A percentile compares a stretch with the other conserved stretches of the same genome.
Evolutionary conservation across 2,797 vertebrate genomes (phyloP).

Genomic region (Toxotes lorentzi): DNA sequence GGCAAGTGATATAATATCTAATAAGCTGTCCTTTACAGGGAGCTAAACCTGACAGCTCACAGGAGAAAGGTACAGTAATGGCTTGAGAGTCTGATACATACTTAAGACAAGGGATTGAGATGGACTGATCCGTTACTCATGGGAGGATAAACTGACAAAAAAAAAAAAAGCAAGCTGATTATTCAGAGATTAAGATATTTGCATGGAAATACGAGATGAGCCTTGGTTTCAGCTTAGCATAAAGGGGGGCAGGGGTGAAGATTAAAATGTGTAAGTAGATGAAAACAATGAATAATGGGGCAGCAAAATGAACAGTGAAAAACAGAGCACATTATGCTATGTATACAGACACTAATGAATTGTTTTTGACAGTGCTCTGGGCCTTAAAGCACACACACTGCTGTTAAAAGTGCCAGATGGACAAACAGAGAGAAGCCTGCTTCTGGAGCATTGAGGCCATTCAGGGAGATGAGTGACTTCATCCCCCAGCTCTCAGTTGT

Average conservation of each 20-base stretch:
- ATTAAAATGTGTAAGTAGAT: constrained; percentile 60
- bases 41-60: constrained; percentile 24
- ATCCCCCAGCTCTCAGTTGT: constrained; percentile 61
- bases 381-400: constrained; percentile 35
- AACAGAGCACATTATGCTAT: constrained; percentile 31
- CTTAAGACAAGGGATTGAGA: constrained; percentile 74
- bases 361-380: constrained; percentile 42
- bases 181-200: constrained; percentile 85
- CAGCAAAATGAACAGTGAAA: constrained; percentile 44
- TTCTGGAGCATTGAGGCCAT: constrained; percentile 66
- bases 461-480: constrained; percentile 68
- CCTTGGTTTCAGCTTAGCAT: constrained; percentile 55
- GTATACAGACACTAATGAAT: constrained; percentile 41
- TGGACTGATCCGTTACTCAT: constrained; percentile 65
- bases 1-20: constrained; percentile 26
- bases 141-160: constrained; percentile 75
- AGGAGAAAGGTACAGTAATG: constrained; percentile 40
- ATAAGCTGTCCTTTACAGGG: constrained; percentile 12
- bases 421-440: constrained; percentile 60
- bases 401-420: constrained; percentile 67
- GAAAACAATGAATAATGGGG: constrained; percentile 64
- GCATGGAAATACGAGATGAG: constrained; percentile 78
- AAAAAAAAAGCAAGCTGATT: constrained; percentile 78
- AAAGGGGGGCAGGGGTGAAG: constrained; percentile 56
- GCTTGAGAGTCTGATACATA: constrained; percentile 61